phyloP scores from a whole-genome alignment of 2,113 vertebrate genomes.

The Bubo bubo region DNA sequence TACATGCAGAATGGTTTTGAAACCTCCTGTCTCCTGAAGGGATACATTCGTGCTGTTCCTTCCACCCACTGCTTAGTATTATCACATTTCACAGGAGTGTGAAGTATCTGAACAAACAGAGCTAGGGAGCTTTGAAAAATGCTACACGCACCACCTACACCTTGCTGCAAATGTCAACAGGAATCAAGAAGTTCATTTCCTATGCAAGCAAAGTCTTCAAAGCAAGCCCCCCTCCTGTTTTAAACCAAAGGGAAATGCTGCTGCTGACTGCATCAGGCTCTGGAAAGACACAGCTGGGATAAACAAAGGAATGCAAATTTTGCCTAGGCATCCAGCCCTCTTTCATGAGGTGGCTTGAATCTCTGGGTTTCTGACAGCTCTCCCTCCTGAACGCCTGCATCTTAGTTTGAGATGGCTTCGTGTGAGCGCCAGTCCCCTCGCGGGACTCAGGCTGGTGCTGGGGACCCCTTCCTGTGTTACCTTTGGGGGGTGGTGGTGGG shows the following conservation, averaged over 20 bases:
- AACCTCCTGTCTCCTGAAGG: not conserved
- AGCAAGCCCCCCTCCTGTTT: not conserved
- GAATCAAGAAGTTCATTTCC: not conserved
- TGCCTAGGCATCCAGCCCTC: not conserved
- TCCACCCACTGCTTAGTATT: not conserved
- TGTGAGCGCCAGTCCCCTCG: fast-evolving
- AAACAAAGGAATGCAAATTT: not conserved
- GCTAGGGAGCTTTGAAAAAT: not conserved
- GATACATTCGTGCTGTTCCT: not conserved
- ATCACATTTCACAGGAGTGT: not conserved
- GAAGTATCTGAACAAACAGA: not conserved
- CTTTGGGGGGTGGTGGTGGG: not conserved
- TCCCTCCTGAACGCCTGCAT: not conserved
- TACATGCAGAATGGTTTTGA: not conserved
- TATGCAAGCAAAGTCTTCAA: not conserved
- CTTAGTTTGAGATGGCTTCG: not conserved
- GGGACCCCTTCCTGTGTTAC: fast-evolving
- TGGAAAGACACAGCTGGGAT: not conserved
- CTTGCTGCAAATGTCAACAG: constrained; percentile 16
- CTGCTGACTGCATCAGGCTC: not conserved
- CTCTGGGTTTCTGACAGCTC: not conserved
- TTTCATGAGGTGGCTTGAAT: not conserved
- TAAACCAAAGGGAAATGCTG: not conserved
- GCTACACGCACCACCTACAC: not conserved
- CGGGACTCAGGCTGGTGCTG: not conserved